A percentile compares a stretch with the other conserved stretches of the same genome.
Evolutionary conservation across 2,797 vertebrate species (phyloP).

Genomic region (Rhinichthys osculus): DNA sequence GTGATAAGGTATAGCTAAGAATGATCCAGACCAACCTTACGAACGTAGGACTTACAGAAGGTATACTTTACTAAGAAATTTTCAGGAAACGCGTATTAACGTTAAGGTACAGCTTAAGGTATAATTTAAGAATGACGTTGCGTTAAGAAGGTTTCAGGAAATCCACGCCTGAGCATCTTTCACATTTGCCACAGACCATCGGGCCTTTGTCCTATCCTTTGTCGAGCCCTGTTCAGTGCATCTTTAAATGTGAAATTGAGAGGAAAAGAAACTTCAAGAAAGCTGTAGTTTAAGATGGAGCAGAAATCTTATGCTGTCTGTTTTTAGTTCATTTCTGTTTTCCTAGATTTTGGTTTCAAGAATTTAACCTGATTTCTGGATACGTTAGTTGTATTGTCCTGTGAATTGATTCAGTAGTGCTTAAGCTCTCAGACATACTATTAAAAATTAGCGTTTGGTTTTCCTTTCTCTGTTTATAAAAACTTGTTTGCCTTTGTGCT

Average conservation of each 20-base stretch:
- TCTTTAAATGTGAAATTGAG: background rate
- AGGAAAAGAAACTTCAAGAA: background rate
- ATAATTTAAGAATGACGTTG: too few relatives aligned
- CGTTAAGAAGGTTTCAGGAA: too few relatives aligned
- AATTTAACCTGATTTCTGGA: background rate
- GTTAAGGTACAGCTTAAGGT: too few relatives aligned
- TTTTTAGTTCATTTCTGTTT: background rate
- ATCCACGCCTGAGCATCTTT: too few relatives aligned
- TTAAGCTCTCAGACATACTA: background rate
- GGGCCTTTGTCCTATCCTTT: too few relatives aligned
- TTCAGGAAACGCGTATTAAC: too few relatives aligned
- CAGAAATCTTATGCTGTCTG: background rate
- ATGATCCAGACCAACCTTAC: too few relatives aligned
- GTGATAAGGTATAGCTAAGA: too few relatives aligned
- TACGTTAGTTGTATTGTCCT: background rate
- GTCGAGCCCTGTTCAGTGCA: too few relatives aligned
- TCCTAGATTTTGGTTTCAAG: background rate
- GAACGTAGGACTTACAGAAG: too few relatives aligned
- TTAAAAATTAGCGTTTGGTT: background rate
- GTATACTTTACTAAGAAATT: too few relatives aligned
- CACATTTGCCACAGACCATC: too few relatives aligned
- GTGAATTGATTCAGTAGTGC: background rate
- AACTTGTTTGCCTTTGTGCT: conserved; percentile 25
- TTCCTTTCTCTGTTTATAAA: conserved; percentile 13
- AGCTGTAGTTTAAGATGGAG: background rate